These are phyloP conservation scores for Cyanistes caeruleus DNA, from an alignment of 2,113 vertebrate species.

Conservation along the genomic window DNA sequence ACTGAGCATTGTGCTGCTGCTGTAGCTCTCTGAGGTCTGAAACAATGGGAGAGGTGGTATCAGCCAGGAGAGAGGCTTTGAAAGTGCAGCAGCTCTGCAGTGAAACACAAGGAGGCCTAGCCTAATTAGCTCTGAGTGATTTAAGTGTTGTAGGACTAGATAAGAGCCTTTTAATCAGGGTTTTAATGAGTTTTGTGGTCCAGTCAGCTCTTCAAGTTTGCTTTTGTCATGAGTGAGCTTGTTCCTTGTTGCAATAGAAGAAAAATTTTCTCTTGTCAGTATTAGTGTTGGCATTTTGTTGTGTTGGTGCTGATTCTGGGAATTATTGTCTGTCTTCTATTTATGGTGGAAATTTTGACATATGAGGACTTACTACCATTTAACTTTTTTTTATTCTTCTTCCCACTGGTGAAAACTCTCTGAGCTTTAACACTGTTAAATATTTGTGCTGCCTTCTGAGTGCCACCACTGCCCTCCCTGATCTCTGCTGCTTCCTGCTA, in stretches of 20 bases:
- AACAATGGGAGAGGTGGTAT: neutral
- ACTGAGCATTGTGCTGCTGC: neutral
- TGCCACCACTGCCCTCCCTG: neutral
- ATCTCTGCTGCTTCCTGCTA: neutral
- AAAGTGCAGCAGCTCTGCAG: neutral
- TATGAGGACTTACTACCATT: neutral
- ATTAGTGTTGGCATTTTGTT: neutral
- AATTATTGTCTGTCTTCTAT: neutral
- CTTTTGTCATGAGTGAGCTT: neutral
- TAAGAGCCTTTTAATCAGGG: neutral
- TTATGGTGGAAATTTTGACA: neutral
- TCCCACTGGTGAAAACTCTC: neutral
- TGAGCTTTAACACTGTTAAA: neutral
- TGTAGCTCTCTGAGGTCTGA: neutral
- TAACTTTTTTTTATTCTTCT: neutral
- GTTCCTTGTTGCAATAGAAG: neutral
- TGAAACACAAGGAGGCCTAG: neutral
- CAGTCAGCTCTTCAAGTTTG: neutral
- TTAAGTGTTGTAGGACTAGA: neutral
- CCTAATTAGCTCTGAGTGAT: neutral
- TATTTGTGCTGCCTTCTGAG: neutral
- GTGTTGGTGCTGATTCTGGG: neutral
- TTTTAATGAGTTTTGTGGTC: neutral
- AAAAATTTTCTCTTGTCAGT: neutral
- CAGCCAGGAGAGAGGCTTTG: neutral